Conservation (phyloP, 2,113 vertebrate genomes). For the Sturnira hondurensis region DNA sequence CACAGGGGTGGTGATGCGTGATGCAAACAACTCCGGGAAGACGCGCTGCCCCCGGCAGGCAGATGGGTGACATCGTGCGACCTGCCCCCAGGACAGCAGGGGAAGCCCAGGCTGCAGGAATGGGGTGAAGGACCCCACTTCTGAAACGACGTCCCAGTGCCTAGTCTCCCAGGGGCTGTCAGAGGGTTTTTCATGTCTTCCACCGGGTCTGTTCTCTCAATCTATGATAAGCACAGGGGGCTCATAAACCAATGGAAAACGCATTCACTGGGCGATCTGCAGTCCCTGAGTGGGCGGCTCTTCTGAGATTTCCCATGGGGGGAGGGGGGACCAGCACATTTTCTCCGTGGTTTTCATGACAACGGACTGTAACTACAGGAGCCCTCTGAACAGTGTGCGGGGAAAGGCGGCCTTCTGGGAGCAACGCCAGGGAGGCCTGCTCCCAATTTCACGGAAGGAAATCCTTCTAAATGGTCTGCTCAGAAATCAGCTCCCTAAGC, state of each 20-base stretch:
- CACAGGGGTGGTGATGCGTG: background rate
- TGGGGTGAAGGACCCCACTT: background rate
- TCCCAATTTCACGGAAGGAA: background rate
- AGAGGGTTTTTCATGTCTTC: background rate
- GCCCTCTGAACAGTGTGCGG: background rate
- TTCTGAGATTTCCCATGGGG: background rate
- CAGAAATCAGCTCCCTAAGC: background rate
- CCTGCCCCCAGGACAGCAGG: background rate
- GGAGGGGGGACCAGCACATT: rapidly evolving
- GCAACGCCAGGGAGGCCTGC: rapidly evolving
- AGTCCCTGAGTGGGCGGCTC: background rate
- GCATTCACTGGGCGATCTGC: rapidly evolving
- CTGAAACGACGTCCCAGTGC: background rate
- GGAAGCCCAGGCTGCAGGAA: background rate
- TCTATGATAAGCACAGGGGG: background rate
- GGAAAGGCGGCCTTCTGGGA: background rate
- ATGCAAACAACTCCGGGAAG: rapidly evolving
- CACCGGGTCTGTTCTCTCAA: background rate
- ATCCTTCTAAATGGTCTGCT: rapidly evolving
- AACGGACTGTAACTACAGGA: rapidly evolving
- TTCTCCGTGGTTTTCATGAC: rapidly evolving
- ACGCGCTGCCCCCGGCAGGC: rapidly evolving
- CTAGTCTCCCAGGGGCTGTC: background rate
- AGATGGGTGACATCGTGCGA: rapidly evolving
- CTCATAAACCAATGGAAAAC: background rate